Evolutionary conservation across 2,113 vertebrate species (phyloP).

Genomic region (Fukomys damarensis): DNA sequence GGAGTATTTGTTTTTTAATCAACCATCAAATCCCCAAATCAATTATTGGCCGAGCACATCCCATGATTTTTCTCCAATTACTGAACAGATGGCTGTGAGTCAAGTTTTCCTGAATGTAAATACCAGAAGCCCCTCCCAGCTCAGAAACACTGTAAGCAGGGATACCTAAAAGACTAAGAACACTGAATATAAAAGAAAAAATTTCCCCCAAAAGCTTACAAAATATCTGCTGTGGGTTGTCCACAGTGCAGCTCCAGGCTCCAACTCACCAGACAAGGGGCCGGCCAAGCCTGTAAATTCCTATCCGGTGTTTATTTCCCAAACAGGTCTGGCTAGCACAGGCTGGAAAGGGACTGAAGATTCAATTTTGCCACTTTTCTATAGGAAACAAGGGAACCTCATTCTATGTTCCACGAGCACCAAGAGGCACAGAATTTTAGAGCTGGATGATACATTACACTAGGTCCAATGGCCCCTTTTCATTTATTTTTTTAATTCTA

Average conservation of each 20-base stretch:
- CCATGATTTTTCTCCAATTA: constrained; percentile 79
- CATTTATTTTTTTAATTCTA: not conserved
- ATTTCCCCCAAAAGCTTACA: constrained; percentile 5
- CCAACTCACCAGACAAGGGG: not conserved
- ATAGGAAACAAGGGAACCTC: not conserved
- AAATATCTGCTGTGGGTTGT: constrained; percentile 60
- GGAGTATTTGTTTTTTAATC: constrained; percentile 68
- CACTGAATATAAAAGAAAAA: constrained; percentile 66
- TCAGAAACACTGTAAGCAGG: constrained; percentile 74
- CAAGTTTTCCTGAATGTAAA: constrained; percentile 76
- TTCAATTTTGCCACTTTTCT: not conserved
- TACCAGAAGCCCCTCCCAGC: constrained; percentile 68
- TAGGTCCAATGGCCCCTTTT: not conserved
- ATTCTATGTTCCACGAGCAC: not conserved
- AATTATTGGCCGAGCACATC: constrained; percentile 81
- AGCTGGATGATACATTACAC: not conserved
- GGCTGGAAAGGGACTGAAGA: constrained; percentile 23
- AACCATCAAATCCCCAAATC: constrained; percentile 78
- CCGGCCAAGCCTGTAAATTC: not conserved
- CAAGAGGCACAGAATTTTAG: not conserved
- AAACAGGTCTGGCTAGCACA: not conserved
- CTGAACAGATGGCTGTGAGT: constrained; percentile 81
- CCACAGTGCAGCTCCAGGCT: constrained; percentile 15
- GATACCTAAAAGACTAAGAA: constrained; percentile 67
- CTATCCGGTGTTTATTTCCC: constrained; percentile 49